Conservation (phyloP, 2,888 invertebrate genomes). For the Platerodrilus igneus region DNA sequence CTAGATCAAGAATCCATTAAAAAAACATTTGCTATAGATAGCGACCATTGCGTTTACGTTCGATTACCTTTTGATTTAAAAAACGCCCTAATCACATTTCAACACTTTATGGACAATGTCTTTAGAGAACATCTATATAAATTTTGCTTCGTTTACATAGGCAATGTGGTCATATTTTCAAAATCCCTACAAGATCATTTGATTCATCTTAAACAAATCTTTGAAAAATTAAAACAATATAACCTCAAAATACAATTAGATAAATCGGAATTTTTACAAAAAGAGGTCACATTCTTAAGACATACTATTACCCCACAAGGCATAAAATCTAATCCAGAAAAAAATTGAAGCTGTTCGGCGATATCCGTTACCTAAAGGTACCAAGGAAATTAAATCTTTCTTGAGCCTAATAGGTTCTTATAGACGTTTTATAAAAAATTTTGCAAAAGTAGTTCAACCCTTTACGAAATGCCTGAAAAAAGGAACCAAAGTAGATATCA, state of each 20-base stretch:
- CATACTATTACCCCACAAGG: too few species aligned
- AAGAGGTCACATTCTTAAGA: too few species aligned
- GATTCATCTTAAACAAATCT: too few species aligned
- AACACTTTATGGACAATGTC: too few species aligned
- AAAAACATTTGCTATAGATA: conserved; percentile 31
- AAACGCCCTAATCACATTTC: conserved; percentile 33
- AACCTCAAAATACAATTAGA: too few species aligned
- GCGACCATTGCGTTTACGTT: conserved; percentile 30
- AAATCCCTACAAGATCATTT: too few species aligned
- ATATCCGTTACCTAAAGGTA: conserved; percentile 16
- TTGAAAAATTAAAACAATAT: too few species aligned
- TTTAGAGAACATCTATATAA: too few species aligned
- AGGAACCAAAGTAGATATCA: conserved; percentile 10
- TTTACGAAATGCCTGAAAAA: conserved; percentile 19
- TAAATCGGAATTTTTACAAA: too few species aligned
- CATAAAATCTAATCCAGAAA: too few species aligned
- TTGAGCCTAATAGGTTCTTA: conserved; percentile 21
- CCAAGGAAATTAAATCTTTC: conserved; percentile 21
- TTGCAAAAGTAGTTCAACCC: conserved; percentile 17
- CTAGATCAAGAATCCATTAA: conserved; percentile 13
- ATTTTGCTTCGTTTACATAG: too few species aligned
- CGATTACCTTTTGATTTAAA: conserved; percentile 33
- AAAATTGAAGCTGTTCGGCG: conserved; percentile 14
- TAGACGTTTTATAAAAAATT: conserved; percentile 15
- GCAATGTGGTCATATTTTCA: too few species aligned